Percentiles rank a stretch among this genome's conserved stretches.
These are phyloP conservation scores for Muscidifurax raptorellus DNA, from an alignment of 1,140 invertebrate genomes.

Conservation along the genomic window DNA sequence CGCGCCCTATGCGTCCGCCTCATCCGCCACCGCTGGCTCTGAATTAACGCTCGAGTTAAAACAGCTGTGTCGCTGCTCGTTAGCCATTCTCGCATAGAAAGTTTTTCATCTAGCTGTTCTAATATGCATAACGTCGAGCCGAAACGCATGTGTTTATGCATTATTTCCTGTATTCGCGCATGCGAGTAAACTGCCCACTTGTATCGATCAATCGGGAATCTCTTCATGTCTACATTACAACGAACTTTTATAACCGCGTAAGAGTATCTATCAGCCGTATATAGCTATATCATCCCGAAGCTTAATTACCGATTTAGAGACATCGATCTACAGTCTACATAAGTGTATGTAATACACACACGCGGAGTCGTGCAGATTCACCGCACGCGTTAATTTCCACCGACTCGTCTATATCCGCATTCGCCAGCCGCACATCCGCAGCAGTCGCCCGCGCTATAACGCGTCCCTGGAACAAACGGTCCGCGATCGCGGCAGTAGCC, in stretches of 20 bases:
- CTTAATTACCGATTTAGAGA: neutral
- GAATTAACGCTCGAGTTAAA: neutral
- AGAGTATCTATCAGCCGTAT: too few relatives aligned
- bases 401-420: neutral
- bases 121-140: too few relatives aligned
- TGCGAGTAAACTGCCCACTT: too few relatives aligned
- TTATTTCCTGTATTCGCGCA: too few relatives aligned
- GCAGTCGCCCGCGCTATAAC: neutral
- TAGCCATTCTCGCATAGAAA: neutral
- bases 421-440: neutral
- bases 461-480: neutral
- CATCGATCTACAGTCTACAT: too few relatives aligned
- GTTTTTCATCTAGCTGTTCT: neutral
- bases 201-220: too few relatives aligned
- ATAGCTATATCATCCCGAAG: neutral
- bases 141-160: neutral
- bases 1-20: too few relatives aligned
- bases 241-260: too few relatives aligned
- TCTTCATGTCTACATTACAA: too few relatives aligned
- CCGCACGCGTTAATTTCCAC: neutral
- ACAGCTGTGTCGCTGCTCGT: neutral
- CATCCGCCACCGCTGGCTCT: too few relatives aligned
- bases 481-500: slow-evolving; percentile 7
- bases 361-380: neutral
- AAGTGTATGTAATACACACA: too few relatives aligned